Evolutionary conservation across 2,113 vertebrate species (phyloP).

Genomic region (Emberiza fucata): DNA sequence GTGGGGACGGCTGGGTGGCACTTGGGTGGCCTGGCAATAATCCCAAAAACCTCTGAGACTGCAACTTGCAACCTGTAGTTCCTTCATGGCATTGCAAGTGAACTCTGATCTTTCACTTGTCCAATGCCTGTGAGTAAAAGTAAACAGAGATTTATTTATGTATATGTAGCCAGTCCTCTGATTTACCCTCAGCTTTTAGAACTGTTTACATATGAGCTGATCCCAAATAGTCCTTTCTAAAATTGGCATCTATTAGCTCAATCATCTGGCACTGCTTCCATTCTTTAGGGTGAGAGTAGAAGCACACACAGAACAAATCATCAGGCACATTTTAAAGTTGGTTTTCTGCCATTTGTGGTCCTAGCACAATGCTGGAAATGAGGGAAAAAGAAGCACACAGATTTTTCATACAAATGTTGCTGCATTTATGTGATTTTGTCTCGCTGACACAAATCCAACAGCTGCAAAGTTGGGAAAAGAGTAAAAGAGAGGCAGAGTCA

Average conservation of each 20-base stretch:
- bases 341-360: not conserved
- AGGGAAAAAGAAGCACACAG: not conserved
- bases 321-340: not conserved
- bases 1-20: not conserved
- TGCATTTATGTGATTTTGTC: not conserved
- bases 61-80: fast-evolving
- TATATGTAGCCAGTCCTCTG: not conserved
- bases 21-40: not conserved
- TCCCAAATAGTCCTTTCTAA: not conserved
- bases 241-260: not conserved
- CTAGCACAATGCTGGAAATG: not conserved
- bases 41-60: not conserved
- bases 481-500: not conserved
- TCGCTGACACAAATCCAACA: not conserved
- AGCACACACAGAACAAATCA: not conserved
- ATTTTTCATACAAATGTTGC: not conserved
- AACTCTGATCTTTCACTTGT: not conserved
- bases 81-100: not conserved
- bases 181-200: not conserved
- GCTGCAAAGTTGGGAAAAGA: not conserved
- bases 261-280: not conserved
- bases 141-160: not conserved
- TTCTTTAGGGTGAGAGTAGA: not conserved
- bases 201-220: not conserved
- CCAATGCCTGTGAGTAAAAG: not conserved